Base-by-base conservation (phyloP, 2,797 vertebrate genomes). In the Falco novaeseelandiae region DNA sequence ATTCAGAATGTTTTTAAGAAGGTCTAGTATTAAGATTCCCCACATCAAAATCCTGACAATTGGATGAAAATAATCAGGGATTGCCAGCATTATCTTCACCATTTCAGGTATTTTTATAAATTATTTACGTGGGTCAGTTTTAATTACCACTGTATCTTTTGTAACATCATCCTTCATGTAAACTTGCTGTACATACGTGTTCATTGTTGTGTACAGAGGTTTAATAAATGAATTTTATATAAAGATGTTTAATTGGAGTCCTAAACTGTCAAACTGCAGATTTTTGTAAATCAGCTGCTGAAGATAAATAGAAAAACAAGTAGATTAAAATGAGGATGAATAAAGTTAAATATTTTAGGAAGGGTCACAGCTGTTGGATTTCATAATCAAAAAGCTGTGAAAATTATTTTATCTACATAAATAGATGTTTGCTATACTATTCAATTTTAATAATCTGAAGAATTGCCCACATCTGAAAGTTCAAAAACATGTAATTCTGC, bases 191-290 rank as follows among this genome's bases (percentile, higher is more conserved):
- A 97, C 96, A 97, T 97, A 96, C 66, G 19, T 96, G 89, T 89
- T 81, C 51, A 34, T 95, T 95, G 95, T 96, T 97, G 91, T 97
- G 97, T 97, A 98, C 97, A 98, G 95, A 97, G 84, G 96, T 98
- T 98, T 98, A 98, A 98, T 98, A 98, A 98, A 98, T 94, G 88
- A 95, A 80, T 97, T 98, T 98, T 97, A 85, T 96, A 96, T 82
- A 96, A 74, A 61, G 57, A 67, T 70, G 55, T 89, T 90, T 54
- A 87, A 90, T 63, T 74, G 22, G 65, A 87, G 61, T 89, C 57
- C 42, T 85, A 61, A 74, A 38, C 30, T 30, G 69, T 81, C 30
- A 58, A 36, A 77, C n/a, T 69, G 30, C 57, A 72, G 46, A 1
- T 23, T 83, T 86, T 80, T 72, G 3, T 44, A 88, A 89, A 81